A percentile compares a stretch with the other conserved stretches of the same genome.
phyloP scores from a whole-genome alignment of 2,113 vertebrate species.

The Otus sunia region DNA sequence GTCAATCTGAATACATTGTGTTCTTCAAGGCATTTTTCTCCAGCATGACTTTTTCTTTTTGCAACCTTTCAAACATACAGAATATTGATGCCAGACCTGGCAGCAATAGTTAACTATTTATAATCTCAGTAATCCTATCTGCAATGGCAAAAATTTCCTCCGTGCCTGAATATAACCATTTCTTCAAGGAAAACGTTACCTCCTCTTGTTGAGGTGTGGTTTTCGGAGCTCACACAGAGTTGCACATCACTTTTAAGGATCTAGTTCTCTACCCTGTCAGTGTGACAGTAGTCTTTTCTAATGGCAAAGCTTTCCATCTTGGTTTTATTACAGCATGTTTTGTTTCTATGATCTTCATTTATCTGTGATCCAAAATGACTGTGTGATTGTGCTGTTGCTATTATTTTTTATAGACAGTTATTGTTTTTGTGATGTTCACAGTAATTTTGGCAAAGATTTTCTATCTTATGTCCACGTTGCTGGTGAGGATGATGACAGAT shows the following conservation, averaged over 20 bases:
- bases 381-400: background rate
- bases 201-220: accelerated
- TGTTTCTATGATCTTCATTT: background rate
- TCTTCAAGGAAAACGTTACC: background rate
- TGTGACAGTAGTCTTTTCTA: background rate
- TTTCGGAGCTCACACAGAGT: background rate
- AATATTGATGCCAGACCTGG: background rate
- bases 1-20: background rate
- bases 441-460: slow-evolving; percentile 5
- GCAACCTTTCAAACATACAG: background rate
- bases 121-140: background rate
- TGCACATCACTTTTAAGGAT: background rate
- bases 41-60: background rate
- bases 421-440: background rate
- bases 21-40: background rate
- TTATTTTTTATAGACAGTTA: background rate
- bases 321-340: background rate
- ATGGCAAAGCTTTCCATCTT: background rate
- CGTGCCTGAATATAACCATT: background rate
- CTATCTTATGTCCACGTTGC: background rate
- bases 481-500: slow-evolving; percentile 19
- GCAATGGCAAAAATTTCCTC: background rate
- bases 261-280: background rate
- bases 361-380: background rate
- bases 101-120: background rate